phyloP scores from a whole-genome alignment of 2,888 invertebrate species.

The Stenoptilia bipunctidactyla region DNA sequence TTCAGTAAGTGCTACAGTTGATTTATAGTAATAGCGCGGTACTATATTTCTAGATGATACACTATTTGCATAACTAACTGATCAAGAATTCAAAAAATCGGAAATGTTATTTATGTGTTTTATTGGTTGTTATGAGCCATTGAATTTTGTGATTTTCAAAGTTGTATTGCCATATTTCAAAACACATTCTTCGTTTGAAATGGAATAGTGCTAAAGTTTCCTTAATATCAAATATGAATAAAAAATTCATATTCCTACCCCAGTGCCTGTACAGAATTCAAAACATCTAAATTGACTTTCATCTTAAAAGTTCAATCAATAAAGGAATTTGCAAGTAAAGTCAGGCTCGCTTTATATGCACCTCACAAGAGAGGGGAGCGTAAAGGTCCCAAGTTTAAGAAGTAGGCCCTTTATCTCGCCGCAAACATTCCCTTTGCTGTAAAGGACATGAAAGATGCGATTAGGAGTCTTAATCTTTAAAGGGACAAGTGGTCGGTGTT shows the following conservation, averaged over 20 bases:
- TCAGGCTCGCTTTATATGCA: constrained; percentile 55
- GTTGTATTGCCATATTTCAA: no score
- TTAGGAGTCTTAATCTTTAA: constrained; percentile 55
- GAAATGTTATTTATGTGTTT: no score
- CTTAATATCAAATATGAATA: not conserved
- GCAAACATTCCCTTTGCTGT: constrained; percentile 41
- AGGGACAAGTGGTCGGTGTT: constrained; percentile 21
- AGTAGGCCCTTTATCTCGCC: constrained; percentile 60
- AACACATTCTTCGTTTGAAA: no score
- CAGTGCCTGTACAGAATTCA: constrained; percentile 21
- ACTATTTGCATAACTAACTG: not conserved
- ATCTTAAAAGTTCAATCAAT: constrained; percentile 49
- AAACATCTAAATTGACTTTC: constrained; percentile 43
- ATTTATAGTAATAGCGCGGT: constrained; percentile 1
- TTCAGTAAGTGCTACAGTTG: constrained; percentile 18
- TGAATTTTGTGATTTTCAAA: no score
- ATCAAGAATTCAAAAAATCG: no score
- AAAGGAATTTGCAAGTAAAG: constrained; percentile 41
- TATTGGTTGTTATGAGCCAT: no score
- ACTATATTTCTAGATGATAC: not conserved
- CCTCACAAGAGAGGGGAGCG: constrained; percentile 53
- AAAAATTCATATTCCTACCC: not conserved
- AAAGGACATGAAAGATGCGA: constrained; percentile 36
- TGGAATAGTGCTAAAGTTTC: no score
- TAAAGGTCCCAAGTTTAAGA: constrained; percentile 39